Base-by-base conservation (phyloP, 2,888 invertebrate species). In the Dolomedes plantarius region DNA sequence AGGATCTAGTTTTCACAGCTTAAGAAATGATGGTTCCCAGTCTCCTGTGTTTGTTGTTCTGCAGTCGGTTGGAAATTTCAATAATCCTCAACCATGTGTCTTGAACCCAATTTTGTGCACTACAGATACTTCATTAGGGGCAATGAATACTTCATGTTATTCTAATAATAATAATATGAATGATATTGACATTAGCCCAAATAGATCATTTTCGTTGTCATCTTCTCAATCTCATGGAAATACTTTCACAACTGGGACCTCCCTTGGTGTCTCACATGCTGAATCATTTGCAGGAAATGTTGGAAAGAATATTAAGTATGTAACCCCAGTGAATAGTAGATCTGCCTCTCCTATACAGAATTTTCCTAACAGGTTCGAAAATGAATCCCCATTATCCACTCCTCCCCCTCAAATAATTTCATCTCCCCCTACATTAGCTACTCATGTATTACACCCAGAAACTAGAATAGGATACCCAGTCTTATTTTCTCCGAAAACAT, bases 401-500 rank as follows among this genome's bases (percentile, higher is more conserved):
- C 81, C 87, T 11, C 86, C 86, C 36, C 86, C 86, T 27, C 78
- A 86, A 79, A 79, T 77, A 27, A 62, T 86, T 68, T 86, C 86
- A 29, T 71, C 79, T 50, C 79, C 86, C 23, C 77, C 77, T 50
- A 39, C 69, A 28, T 67, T 78, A 69, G 46, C 41, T 62, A 7
- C 78, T 19, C 65, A 79, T 74, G 32, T 79, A 28, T 46, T 86
- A 23, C 67, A 68, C 1, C 86, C 86, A 46, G 86, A 74, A 69
- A 62, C 79, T 0, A 74, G 75, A 27, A 41, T 74, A 32, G 81
- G 81, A n/a, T 68, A 77, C 31, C 80, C 81, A 29, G 28, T 78
- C 3, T 46, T 74, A 23, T 65, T 82, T 29, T 82, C 87, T 27
- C 78, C 82, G 16, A 73, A 72, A 27, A 50, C 69, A 13, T 74